Evolutionary conservation across 2,888 invertebrate species (phyloP).

Genomic region (Dryomyza anilis): DNA sequence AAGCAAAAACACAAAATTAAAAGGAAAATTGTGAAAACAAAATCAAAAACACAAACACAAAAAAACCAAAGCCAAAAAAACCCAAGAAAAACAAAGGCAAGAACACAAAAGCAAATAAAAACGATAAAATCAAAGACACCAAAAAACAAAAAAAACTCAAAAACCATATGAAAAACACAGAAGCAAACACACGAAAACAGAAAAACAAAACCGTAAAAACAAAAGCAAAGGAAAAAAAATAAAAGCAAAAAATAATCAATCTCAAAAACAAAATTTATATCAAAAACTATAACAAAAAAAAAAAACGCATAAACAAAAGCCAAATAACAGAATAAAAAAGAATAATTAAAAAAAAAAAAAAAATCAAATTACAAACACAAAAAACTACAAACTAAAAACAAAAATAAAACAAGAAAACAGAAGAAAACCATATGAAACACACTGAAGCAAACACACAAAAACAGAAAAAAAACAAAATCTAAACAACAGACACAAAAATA

Average conservation of each 20-base stretch:
- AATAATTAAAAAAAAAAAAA: neutral
- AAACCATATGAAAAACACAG: neutral
- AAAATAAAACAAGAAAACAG: too few relatives aligned
- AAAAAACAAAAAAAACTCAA: neutral
- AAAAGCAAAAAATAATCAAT: slow-evolving; percentile 21
- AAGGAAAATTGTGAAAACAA: neutral
- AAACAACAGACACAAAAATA: slow-evolving; percentile 36
- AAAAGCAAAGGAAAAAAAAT: slow-evolving; percentile 25
- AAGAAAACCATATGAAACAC: slow-evolving; percentile 2
- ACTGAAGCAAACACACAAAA: neutral
- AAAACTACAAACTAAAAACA: neutral
- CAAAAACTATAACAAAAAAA: slow-evolving; percentile 12
- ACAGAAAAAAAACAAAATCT: slow-evolving; percentile 43
- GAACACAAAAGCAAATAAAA: slow-evolving; percentile 41
- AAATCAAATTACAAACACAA: neutral
- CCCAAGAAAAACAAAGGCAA: slow-evolving; percentile 43
- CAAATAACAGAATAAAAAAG: neutral
- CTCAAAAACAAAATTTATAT: neutral
- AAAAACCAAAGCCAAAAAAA: neutral
- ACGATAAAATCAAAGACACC: slow-evolving; percentile 43
- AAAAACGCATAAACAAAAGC: neutral
- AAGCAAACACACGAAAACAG: neutral
- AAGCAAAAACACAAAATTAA: neutral
- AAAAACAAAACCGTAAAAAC: neutral
- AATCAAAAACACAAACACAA: too few relatives aligned